A percentile compares a stretch with the other conserved stretches of the same genome.
phyloP scores from a whole-genome alignment of 64 coral and sea anemone species.

The Porites lutea region DNA sequence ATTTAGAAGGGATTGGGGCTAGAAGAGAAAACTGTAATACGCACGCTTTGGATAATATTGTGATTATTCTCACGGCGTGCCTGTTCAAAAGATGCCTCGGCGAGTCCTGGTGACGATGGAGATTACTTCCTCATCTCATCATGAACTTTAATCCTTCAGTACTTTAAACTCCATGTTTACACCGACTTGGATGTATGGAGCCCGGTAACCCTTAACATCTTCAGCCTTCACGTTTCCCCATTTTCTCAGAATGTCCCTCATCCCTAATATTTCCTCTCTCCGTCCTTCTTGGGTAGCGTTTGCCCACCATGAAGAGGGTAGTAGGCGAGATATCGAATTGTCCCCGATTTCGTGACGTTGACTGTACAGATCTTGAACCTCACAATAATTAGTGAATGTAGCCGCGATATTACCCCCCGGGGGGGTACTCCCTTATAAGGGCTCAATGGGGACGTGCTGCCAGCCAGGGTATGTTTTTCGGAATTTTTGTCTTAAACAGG shows the following conservation, averaged over 20 bases:
- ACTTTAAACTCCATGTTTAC: constrained; percentile 85
- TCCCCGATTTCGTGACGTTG: constrained; percentile 82
- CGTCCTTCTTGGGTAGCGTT: constrained; percentile 43
- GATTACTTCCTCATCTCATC: too few relatives aligned
- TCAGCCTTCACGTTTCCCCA: constrained; percentile 46
- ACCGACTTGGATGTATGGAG: constrained; percentile 76
- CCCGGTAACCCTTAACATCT: constrained; percentile 78
- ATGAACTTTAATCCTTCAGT: constrained; percentile 42
- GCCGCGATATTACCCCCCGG: constrained; percentile 11
- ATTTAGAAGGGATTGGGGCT: too few relatives aligned
- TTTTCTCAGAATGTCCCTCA: constrained; percentile 72
- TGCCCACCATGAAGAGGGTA: constrained; percentile 59
- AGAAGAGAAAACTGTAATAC: too few relatives aligned
- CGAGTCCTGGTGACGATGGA: too few relatives aligned
- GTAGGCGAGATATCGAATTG: constrained; percentile 67
- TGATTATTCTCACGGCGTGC: too few relatives aligned
- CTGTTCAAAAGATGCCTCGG: too few relatives aligned
- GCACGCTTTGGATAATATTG: too few relatives aligned
- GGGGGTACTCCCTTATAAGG: too few relatives aligned
- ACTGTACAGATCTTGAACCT: constrained; percentile 65
- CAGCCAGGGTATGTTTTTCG: too few relatives aligned
- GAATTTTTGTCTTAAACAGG: too few relatives aligned
- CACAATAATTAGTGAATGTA: constrained; percentile 68
- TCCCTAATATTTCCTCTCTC: constrained; percentile 71
- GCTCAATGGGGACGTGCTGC: too few relatives aligned